Percentiles rank a stretch among this genome's conserved stretches.
Evolutionary conservation across 2,888 invertebrate species (phyloP).

Genomic region (Torymus auratus): DNA sequence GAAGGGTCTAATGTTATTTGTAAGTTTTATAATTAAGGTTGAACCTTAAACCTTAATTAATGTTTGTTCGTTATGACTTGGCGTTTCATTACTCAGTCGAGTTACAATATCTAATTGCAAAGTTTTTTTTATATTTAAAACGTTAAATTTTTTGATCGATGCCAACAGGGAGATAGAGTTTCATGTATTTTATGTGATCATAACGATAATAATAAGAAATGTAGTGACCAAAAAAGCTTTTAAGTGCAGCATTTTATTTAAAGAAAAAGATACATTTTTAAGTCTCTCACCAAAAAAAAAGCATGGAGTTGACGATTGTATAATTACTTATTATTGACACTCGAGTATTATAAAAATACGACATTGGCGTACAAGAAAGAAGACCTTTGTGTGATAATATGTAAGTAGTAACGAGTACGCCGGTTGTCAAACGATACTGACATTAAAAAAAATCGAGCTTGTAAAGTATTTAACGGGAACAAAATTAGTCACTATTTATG

Average conservation of each 20-base stretch:
- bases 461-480: slow-evolving; percentile 72
- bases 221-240: slow-evolving; percentile 58
- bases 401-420: slow-evolving; percentile 65
- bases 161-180: slow-evolving; percentile 45
- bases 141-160: slow-evolving; percentile 47
- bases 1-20: slow-evolving; percentile 54
- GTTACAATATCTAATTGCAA: slow-evolving; percentile 42
- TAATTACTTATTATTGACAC: slow-evolving; percentile 44
- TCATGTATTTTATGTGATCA: slow-evolving; percentile 57
- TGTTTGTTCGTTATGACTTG: slow-evolving; percentile 51
- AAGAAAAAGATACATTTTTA: slow-evolving; percentile 51
- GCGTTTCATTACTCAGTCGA: slow-evolving; percentile 43
- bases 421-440: slow-evolving; percentile 58
- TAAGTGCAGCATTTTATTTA: slow-evolving; percentile 54
- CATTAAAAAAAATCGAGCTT: slow-evolving; percentile 60
- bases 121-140: slow-evolving; percentile 48
- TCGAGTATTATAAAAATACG: slow-evolving; percentile 45
- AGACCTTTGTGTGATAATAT: slow-evolving; percentile 65
- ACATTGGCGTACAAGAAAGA: slow-evolving; percentile 33
- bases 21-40: slow-evolving; percentile 57
- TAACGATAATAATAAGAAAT: slow-evolving; percentile 52
- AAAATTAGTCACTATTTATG: slow-evolving; percentile 71
- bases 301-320: slow-evolving; percentile 30
- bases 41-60: slow-evolving; percentile 52
- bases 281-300: slow-evolving; percentile 47